Conservation (phyloP, 2,113 vertebrate genomes). For the Leucopsar rothschildi region DNA sequence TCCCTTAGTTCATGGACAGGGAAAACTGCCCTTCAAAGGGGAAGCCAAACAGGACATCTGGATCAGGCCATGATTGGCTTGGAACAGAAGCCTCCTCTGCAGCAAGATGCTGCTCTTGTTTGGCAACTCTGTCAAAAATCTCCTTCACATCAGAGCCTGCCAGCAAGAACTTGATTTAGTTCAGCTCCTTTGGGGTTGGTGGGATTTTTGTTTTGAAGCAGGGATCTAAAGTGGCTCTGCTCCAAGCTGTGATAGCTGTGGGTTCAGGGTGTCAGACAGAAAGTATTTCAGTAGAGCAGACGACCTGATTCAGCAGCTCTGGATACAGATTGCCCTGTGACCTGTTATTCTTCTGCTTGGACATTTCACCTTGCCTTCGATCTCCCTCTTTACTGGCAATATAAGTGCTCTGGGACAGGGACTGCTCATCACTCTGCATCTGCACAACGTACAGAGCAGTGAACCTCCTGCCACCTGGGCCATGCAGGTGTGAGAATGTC, state of each 20-base stretch:
- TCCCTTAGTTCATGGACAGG: not conserved
- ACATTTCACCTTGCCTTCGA: not conserved
- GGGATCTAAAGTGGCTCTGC: not conserved
- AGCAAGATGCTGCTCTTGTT: not conserved
- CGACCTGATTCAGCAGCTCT: not conserved
- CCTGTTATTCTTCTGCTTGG: not conserved
- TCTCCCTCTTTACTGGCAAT: not conserved
- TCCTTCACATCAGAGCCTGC: not conserved
- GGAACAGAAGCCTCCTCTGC: constrained; percentile 15
- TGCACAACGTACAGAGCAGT: not conserved
- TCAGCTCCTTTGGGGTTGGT: not conserved
- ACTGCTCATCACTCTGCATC: not conserved
- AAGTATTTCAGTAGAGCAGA: not conserved
- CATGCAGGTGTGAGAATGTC: not conserved
- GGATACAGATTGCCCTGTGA: not conserved
- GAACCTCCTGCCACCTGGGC: not conserved
- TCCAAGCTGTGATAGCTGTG: not conserved
- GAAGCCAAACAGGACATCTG: not conserved
- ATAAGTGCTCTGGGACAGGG: not conserved
- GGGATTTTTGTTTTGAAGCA: not conserved
- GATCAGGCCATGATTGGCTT: not conserved
- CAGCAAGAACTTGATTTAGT: not conserved
- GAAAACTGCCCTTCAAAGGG: not conserved
- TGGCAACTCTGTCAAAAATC: not conserved
- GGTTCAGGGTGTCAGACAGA: not conserved